Conservation (phyloP, 2,113 vertebrate genomes). For the Aegithalos caudatus region DNA sequence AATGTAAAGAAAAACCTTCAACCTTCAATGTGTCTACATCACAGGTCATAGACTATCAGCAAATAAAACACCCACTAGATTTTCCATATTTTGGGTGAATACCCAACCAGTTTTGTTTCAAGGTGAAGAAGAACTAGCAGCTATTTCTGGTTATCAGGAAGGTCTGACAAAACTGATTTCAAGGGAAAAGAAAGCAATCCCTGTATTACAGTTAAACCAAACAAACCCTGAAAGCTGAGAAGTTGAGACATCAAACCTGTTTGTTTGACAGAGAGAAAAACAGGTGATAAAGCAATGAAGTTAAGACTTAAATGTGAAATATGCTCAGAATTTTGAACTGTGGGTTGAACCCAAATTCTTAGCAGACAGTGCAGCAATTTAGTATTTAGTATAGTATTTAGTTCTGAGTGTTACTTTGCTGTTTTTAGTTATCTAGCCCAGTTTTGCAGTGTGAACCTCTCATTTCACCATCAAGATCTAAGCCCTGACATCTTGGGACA, state of each 20-base stretch:
- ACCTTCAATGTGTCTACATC: not conserved
- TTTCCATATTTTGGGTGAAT: not conserved
- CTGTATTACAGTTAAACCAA: not conserved
- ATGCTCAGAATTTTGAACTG: not conserved
- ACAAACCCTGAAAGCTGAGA: not conserved
- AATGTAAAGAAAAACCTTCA: not conserved
- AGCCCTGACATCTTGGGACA: not conserved
- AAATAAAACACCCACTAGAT: not conserved
- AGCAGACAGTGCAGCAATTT: not conserved
- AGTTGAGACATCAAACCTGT: not conserved
- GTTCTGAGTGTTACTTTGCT: not conserved
- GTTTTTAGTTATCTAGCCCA: not conserved
- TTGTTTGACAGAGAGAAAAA: not conserved
- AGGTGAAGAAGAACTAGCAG: not conserved
- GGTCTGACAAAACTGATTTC: not conserved
- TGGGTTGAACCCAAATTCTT: not conserved
- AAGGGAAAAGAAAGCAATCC: not conserved
- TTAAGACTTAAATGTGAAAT: not conserved
- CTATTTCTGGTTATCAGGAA: not conserved
- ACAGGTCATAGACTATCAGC: not conserved
- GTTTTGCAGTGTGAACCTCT: not conserved
- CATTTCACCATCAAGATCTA: not conserved
- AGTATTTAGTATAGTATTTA: too few species aligned
- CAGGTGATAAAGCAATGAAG: not conserved
- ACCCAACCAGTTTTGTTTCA: not conserved